Percentiles rank a stretch among this genome's conserved stretches.
Conservation (phyloP, 1,140 invertebrate species). For the Drosophila sucinea region DNA sequence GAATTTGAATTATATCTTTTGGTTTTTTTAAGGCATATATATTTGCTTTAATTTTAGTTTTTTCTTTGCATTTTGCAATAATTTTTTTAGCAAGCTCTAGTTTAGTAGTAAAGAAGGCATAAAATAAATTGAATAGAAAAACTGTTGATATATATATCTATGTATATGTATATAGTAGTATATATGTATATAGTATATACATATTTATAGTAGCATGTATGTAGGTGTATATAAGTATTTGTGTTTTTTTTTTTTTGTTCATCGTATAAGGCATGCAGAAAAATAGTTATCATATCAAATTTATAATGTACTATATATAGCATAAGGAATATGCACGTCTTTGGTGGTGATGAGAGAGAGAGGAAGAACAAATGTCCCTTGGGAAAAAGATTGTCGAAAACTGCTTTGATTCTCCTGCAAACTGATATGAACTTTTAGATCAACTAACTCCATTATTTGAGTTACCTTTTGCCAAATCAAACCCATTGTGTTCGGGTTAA, state of each 20-base stretch:
- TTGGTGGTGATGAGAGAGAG: too few relatives aligned
- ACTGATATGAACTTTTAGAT: too few relatives aligned
- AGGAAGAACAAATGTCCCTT: too few relatives aligned
- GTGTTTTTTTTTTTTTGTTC: neutral
- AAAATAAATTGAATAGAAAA: slow-evolving; percentile 20
- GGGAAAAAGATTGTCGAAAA: too few relatives aligned
- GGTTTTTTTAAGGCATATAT: slow-evolving; percentile 10
- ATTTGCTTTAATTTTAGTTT: neutral
- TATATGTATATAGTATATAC: neutral
- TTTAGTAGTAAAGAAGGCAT: slow-evolving; percentile 12
- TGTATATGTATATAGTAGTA: neutral
- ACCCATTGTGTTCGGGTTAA: too few relatives aligned
- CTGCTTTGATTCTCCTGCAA: too few relatives aligned
- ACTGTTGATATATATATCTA: slow-evolving; percentile 1
- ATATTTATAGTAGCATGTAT: slow-evolving; percentile 9
- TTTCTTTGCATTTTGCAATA: neutral
- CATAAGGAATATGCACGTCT: too few relatives aligned
- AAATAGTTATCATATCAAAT: too few relatives aligned
- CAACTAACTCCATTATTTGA: too few relatives aligned
- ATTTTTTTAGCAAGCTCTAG: slow-evolving; percentile 8
- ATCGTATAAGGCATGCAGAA: too few relatives aligned
- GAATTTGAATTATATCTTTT: slow-evolving; percentile 1
- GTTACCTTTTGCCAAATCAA: too few relatives aligned
- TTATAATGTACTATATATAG: too few relatives aligned
- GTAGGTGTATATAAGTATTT: slow-evolving; percentile 12